A percentile compares a stretch with the other conserved stretches of the same genome.
phyloP scores from a whole-genome alignment of 1,140 invertebrate genomes.

The Theocolax elegans region DNA sequence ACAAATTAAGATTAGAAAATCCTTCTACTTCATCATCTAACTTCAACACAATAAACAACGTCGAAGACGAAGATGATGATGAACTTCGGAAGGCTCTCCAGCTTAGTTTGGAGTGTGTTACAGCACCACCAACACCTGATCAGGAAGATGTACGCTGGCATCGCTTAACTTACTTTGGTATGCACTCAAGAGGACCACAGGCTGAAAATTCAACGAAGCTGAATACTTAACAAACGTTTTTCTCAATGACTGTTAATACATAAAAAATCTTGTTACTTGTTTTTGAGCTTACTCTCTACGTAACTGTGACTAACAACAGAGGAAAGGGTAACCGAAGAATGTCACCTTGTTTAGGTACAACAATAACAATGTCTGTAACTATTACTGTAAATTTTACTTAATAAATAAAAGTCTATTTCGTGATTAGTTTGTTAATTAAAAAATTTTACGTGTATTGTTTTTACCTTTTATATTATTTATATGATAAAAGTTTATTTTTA shows the following conservation, averaged over 20 bases:
- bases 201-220: constrained; percentile 58
- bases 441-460: constrained; percentile 23
- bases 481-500: neutral
- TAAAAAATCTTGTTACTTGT: constrained; percentile 39
- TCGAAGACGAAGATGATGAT: constrained; percentile 63
- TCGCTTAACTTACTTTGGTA: constrained; percentile 50
- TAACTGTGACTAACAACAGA: constrained; percentile 33
- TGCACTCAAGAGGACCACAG: constrained; percentile 50
- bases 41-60: constrained; percentile 4
- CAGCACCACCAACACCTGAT: constrained; percentile 61
- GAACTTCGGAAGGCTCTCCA: constrained; percentile 68
- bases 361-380: constrained; percentile 22
- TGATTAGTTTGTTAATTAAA: constrained; percentile 40
- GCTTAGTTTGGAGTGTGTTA: constrained; percentile 69
- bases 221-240: constrained; percentile 58
- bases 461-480: constrained; percentile 30
- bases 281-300: constrained; percentile 34
- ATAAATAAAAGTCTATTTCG: constrained; percentile 36
- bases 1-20: constrained; percentile 54
- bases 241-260: constrained; percentile 38
- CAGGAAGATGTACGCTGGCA: constrained; percentile 60
- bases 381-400: constrained; percentile 36
- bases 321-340: neutral
- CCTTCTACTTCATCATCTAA: constrained; percentile 38
- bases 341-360: constrained; percentile 16